These are phyloP conservation scores for Scaptomyza tumidula DNA, from an alignment of 2,888 invertebrate species.

Conservation along the genomic window DNA sequence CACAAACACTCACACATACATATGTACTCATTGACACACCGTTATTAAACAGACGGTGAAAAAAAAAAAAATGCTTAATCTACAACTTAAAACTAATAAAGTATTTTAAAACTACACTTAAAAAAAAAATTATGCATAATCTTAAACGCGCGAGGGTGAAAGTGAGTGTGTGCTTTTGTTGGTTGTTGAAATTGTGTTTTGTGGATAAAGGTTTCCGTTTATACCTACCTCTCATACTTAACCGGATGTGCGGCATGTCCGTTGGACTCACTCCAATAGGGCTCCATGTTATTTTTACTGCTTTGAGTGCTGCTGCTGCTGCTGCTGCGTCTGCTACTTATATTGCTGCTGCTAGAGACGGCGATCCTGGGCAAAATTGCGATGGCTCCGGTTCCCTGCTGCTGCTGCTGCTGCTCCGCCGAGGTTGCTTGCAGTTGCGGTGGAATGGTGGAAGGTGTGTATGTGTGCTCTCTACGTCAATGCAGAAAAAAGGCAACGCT, in stretches of 20 bases:
- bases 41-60: conserved; percentile 38
- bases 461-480: conserved; percentile 59
- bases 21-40: conserved; percentile 15
- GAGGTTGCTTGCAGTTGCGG: conserved; percentile 76
- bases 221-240: conserved; percentile 85
- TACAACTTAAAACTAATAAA: conserved; percentile 38
- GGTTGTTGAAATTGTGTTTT: conserved; percentile 10
- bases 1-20: conserved; percentile 25
- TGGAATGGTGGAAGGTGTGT: conserved; percentile 79
- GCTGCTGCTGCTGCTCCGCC: conserved; percentile 38
- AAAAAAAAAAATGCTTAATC: conserved; percentile 34
- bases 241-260: conserved; percentile 85
- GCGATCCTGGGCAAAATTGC: conserved; percentile 41
- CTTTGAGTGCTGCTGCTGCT: conserved; percentile 22
- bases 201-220: conserved; percentile 20
- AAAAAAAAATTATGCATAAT: conserved; percentile 40
- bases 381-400: conserved; percentile 23
- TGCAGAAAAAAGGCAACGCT: conserved; percentile 47
- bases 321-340: conserved; percentile 29
- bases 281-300: conserved; percentile 79
- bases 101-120: conserved; percentile 49
- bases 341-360: conserved; percentile 40
- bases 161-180: conserved; percentile 53
- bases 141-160: conserved; percentile 64
- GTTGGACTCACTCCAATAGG: conserved; percentile 84